Evolutionary conservation across 2,797 vertebrate species (phyloP), one percentile per base, ranked within the genome.

Genomic region (Enteromius afrohamiltoni): DNA sequence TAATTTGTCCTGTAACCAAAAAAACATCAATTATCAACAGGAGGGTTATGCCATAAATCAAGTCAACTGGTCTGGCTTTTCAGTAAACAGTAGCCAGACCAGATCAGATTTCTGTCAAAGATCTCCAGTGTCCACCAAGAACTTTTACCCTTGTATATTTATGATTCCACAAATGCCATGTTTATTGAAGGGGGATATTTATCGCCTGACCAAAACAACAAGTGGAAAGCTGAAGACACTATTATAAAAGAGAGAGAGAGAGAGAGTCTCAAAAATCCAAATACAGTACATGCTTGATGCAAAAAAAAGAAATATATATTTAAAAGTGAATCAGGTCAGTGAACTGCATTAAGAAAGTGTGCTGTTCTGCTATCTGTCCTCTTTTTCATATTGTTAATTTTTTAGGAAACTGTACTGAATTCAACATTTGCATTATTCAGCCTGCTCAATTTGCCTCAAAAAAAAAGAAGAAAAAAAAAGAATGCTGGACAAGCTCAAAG

Each of bases 101-200:
- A 17, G 73, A 69, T 77, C 49, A 23, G 16, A 55, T 83, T 55
- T 45, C 26, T 17, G 34, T 58, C 73, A 47, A 26, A 55, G 4
- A 4, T 83, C 58, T 82, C 58, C 23, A 42, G 60, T 68, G 73
- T 82, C 62, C 62, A 55, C 11, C 23, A 67, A 68, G 11, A 34
- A 76, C 71, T 82, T 82, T 51, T 47, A 75, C 45, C 47, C 60
- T 14, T 14, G 31, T n/a, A 34, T 29, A 68, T 75, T 83, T 42
- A 77, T 26, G 40, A 69, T 74, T 60, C 11, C 10, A 29, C 23
- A 80, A 71, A 80, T 70, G 79, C 26, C 51, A 51, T 76, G 47
- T 34, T 83, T 76, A 64, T 75, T 83, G 47, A 58, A 58, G 37
- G 10, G 49, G 26, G 58, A 83, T 69, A 83, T 82, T 76, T 82